Conservation (phyloP, 2,888 invertebrate species). For the Orchesella flavescens region DNA sequence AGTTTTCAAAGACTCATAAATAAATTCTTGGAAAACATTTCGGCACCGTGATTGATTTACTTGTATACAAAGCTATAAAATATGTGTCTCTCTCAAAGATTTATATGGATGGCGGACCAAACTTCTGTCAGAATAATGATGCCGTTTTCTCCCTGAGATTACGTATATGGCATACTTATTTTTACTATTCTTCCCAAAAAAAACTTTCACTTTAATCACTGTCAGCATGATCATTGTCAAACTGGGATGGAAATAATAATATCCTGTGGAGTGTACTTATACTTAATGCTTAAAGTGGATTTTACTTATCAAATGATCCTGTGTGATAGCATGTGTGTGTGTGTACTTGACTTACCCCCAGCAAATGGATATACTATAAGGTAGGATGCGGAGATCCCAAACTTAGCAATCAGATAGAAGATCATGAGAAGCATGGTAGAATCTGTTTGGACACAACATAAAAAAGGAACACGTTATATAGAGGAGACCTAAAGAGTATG, state of each 20-base stretch:
- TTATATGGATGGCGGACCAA: background rate
- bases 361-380: constrained; percentile 94
- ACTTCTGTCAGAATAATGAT: background rate
- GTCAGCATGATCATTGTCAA: background rate
- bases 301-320: background rate
- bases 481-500: background rate
- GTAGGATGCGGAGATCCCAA: constrained; percentile 91
- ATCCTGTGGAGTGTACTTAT: background rate
- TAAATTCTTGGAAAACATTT: too few relatives aligned
- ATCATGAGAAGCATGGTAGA: constrained; percentile 83
- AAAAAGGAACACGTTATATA: background rate
- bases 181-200: background rate
- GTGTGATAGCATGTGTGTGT: background rate
- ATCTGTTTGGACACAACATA: constrained; percentile 76
- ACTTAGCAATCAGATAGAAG: constrained; percentile 83
- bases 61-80: too few relatives aligned
- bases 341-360: constrained; percentile 77
- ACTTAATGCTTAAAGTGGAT: background rate
- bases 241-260: constrained; percentile 12
- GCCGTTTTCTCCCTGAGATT: background rate
- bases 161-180: background rate
- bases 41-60: too few relatives aligned
- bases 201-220: constrained; percentile 8
- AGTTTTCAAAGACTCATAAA: too few relatives aligned
- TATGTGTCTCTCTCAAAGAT: too few relatives aligned